Conservation (phyloP, 37 sponge, comb jelly and placozoan species). For the Geodia barretti region DNA sequence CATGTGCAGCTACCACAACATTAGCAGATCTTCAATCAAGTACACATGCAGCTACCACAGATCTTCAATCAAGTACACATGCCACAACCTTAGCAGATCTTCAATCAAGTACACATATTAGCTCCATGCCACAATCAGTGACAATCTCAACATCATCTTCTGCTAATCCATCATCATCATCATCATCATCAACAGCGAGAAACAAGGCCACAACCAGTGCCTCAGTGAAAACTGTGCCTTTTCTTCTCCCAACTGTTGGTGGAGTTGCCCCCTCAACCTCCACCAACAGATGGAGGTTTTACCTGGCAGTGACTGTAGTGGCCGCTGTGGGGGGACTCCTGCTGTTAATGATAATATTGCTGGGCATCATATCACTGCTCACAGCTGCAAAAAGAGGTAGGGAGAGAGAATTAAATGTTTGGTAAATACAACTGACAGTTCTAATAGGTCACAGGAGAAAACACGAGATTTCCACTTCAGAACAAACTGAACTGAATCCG, state of each 20-base stretch:
- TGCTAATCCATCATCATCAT: background rate
- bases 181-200: background rate
- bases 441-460: too few species aligned
- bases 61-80: background rate
- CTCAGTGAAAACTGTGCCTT: background rate
- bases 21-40: too few species aligned
- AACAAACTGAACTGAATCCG: background rate
- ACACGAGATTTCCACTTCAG: background rate
- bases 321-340: conserved; percentile 9
- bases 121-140: too few species aligned
- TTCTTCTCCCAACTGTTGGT: background rate
- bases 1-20: too few species aligned
- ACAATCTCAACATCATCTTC: background rate
- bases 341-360: background rate
- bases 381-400: background rate
- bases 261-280: background rate
- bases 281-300: conserved; percentile 28
- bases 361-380: background rate
- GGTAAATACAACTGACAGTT: too few species aligned
- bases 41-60: background rate
- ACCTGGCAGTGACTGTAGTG: conserved; percentile 20
- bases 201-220: background rate
- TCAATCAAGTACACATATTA: too few species aligned
- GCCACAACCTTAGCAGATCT: background rate
- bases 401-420: background rate